Evolutionary conservation across 1,140 invertebrate species (phyloP), one percentile per base, ranked within the genome.

Genomic region (Ceratina japonica): DNA sequence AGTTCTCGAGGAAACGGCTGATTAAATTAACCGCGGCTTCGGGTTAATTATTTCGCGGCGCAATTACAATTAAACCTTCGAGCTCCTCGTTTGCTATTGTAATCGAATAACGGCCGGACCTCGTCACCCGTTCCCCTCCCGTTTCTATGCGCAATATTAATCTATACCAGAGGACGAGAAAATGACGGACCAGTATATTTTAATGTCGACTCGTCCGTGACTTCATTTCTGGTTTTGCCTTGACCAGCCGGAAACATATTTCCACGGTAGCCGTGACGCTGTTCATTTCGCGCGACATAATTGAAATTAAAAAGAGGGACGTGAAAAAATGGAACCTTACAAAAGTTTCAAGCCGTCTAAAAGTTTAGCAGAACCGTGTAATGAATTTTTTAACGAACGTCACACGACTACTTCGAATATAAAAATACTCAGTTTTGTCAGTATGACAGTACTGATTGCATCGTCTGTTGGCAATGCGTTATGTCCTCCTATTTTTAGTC

Each of bases 1-100:
- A 77, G 24, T 71, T 77, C 51, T 18, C 10, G 10, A 37, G 75
- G 37, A 52, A 54, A 16, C 16, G 16, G 5, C 15, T 51, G 27
- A 76, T 76, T 70, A 62, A 51, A 71, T 77, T 71, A 70, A 71
- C 15, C 66, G 22, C 74, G 18, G 49, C 49, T 37, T n/a, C n/a
- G n/a, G 52, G 58, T 52, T 51, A 22, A 77, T 77, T 77, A 71
- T 63, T 52, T 54, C 75, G 10, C 49, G 15, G 31, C 49, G n/a
- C 24, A 70, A 77, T 76, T 76, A 58, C 54, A 59, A 75, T 75
- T 20, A 59, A 58, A 68, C 31, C 12, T 24, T 44, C 52, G 20
- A 54, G 49, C n/a, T 44, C 37, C n/a, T 54, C 22, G n/a, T 56
- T 56, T 56, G 10, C 54, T 3, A 20, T 31, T 31, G 61, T n/a